Base-by-base conservation (phyloP, 2,113 vertebrate species). In the Micronisus gabar region DNA sequence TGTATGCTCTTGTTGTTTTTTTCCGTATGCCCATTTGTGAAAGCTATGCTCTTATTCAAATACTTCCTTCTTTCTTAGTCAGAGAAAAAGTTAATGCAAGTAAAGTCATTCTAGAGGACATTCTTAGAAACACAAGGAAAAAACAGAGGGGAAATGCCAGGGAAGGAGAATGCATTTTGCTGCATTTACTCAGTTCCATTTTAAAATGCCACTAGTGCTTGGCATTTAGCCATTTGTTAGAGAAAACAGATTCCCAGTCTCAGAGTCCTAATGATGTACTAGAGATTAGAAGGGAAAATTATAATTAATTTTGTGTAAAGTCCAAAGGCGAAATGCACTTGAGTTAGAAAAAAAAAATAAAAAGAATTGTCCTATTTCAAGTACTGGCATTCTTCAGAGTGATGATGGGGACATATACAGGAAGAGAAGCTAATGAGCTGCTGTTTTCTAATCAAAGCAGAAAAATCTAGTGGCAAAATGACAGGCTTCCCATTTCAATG, bases 291-390 rank as follows among this genome's bases (percentile, higher is more conserved):
- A 81, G 89, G 40, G 73, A 84, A 97, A 95, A 95, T 96, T 89
- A 89, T 94, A 95, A 96, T 97, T 97, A 94, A 92, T 95, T 97
- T 95, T 89, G 52, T 89, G 70, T 95, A 82, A 95, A 94, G 93
- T 95, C 94, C 95, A 97, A 95, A 96, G 86, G 91, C 88, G 6
- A 94, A 95, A 97, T 79, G 43, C 72, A 81, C 73, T 97, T 63
- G 76, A 93, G 75, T 71, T 90, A 34, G 55, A 1, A 26, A 25
- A 25, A 58, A 52, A 53, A 48, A 76, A 41, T 6, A 63, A 80
- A 52, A 61, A 23, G 4, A 56, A 79, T 63, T 62, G 90, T 88
- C 88, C 82, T 82, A 53, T 92, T 96, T 93, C 83, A 95, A 95
- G 86, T 93, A 73, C 86, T 95, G 83, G 76, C 70, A 79, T 95